Conservation (phyloP, 2,888 invertebrate genomes). For the Diabrotica balteata region DNA sequence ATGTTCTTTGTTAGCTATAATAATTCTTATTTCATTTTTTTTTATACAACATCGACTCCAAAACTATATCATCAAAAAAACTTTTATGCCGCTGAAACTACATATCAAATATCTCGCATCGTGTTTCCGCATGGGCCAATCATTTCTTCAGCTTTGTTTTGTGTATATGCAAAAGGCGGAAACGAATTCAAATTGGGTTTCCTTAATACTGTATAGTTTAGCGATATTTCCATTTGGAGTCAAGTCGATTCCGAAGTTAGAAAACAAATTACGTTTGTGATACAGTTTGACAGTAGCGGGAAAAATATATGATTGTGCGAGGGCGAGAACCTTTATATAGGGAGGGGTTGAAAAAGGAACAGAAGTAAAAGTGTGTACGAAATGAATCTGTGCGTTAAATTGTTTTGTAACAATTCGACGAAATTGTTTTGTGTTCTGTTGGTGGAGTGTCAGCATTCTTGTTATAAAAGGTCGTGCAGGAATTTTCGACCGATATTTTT, state of each 20-base stretch:
- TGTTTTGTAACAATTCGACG: slow-evolving; percentile 22
- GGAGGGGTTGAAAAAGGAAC: slow-evolving; percentile 3
- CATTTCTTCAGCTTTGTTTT: slow-evolving; percentile 48
- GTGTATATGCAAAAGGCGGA: slow-evolving; percentile 44
- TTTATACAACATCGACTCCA: too few species aligned
- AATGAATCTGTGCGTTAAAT: slow-evolving; percentile 26
- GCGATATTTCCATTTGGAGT: slow-evolving; percentile 51
- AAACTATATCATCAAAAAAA: background rate
- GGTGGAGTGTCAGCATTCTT: slow-evolving; percentile 18
- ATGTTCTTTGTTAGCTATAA: too few species aligned
- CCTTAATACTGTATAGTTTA: slow-evolving; percentile 53
- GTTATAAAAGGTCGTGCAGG: slow-evolving; percentile 16
- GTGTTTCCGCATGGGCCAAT: slow-evolving; percentile 48
- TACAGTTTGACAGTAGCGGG: slow-evolving; percentile 53
- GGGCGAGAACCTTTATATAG: slow-evolving; percentile 17
- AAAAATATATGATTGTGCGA: slow-evolving; percentile 35
- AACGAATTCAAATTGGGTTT: slow-evolving; percentile 50
- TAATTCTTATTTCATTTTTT: too few species aligned
- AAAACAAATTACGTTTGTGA: slow-evolving; percentile 56
- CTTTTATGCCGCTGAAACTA: slow-evolving; percentile 16
- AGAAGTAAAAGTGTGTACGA: slow-evolving; percentile 9
- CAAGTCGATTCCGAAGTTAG: slow-evolving; percentile 53
- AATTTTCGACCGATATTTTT: too few species aligned
- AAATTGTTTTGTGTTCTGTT: slow-evolving; percentile 22
- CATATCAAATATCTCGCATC: slow-evolving; percentile 43